Percentiles rank a stretch among this genome's conserved stretches.
Conservation (phyloP, 2,888 invertebrate genomes). For the Drosophila kambysellisi region DNA sequence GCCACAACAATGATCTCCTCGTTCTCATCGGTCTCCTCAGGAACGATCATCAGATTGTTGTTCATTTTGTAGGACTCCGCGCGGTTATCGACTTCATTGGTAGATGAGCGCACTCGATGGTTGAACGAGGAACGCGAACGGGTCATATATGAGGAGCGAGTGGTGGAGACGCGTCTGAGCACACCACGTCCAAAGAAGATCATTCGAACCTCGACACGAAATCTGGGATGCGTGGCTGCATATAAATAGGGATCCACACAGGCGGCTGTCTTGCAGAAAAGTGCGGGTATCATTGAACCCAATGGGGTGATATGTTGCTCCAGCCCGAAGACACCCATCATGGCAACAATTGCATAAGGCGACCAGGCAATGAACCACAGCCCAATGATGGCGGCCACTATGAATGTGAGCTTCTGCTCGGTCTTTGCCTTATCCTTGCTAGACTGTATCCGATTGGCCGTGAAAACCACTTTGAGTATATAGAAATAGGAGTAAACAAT, state of each 20-base stretch:
- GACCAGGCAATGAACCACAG: conserved; percentile 93
- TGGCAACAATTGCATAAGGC: conserved; percentile 91
- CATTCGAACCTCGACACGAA: conserved; percentile 87
- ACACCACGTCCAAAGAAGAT: conserved; percentile 74
- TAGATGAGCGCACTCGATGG: conserved; percentile 61
- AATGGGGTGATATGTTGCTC: conserved; percentile 89
- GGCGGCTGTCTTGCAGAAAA: conserved; percentile 93
- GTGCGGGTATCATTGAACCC: conserved; percentile 91
- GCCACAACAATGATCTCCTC: conserved; percentile 69
- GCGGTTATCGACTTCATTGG: conserved; percentile 45
- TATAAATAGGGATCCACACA: conserved; percentile 93
- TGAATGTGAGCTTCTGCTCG: conserved; percentile 90
- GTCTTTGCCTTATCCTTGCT: conserved; percentile 89
- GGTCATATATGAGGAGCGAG: conserved; percentile 79
- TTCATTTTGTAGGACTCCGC: conserved; percentile 56
- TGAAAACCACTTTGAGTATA: conserved; percentile 89
- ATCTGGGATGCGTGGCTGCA: conserved; percentile 92
- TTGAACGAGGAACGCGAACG: conserved; percentile 76
- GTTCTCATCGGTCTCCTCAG: conserved; percentile 77
- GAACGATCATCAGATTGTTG: conserved; percentile 75
- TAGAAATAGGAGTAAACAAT: conserved; percentile 91
- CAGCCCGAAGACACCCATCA: conserved; percentile 90
- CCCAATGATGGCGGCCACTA: conserved; percentile 89
- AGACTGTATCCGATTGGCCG: conserved; percentile 86
- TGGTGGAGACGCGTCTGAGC: conserved; percentile 76